Conservation (phyloP, 2,113 vertebrate species). For the Ploceus nigricollis region DNA sequence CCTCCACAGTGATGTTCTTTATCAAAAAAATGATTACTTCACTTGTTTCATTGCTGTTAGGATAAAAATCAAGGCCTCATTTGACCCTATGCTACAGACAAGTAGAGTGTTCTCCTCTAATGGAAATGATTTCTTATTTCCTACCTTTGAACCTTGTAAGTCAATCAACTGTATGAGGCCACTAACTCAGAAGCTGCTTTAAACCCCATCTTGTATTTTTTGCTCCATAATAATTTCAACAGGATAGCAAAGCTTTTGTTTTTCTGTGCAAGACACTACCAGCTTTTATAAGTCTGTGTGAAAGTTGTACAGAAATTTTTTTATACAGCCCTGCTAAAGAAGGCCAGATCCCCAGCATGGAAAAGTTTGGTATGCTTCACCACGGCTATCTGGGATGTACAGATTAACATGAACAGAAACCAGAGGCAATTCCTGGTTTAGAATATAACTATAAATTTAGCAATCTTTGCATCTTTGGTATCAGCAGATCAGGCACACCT, state of each 20-base stretch:
- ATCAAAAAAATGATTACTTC: constrained; percentile 6
- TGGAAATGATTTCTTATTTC: neutral
- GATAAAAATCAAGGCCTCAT: constrained; percentile 18
- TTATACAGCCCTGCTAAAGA: neutral
- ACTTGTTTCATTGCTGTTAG: neutral
- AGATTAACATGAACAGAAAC: neutral
- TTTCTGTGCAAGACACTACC: neutral
- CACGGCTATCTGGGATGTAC: neutral
- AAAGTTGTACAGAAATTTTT: neutral
- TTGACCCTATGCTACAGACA: neutral
- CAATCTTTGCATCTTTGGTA: neutral
- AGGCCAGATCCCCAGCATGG: neutral
- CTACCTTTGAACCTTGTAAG: neutral
- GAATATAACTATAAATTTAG: neutral
- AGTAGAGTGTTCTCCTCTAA: neutral
- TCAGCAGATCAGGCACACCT: neutral
- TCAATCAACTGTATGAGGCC: neutral
- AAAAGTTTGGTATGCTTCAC: neutral
- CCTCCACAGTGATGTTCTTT: neutral
- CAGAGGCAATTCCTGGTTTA: neutral
- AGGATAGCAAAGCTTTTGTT: neutral
- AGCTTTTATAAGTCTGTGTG: neutral
- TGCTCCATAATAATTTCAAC: neutral
- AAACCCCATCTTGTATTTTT: neutral
- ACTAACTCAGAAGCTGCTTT: neutral